These are phyloP conservation scores for Contarinia nasturtii DNA, from an alignment of 1,140 invertebrate genomes.

Conservation along the genomic window DNA sequence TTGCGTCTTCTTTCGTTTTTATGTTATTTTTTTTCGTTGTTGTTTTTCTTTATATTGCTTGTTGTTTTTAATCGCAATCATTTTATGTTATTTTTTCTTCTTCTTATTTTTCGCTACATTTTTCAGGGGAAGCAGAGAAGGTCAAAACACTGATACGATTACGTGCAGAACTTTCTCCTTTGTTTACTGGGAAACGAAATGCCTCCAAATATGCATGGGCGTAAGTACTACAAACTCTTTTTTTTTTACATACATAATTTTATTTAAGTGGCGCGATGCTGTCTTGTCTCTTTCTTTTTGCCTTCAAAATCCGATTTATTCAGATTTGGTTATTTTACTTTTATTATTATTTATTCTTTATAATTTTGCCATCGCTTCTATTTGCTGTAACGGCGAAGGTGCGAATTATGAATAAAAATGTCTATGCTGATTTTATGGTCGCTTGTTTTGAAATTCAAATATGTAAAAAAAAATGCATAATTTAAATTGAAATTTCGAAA, in stretches of 20 bases:
- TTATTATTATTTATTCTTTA: background rate
- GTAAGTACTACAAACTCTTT: slow-evolving; percentile 14
- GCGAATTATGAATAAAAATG: background rate
- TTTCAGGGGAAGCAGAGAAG: slow-evolving; percentile 25
- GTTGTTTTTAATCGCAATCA: too few species aligned
- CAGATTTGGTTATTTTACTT: background rate
- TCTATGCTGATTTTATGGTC: background rate
- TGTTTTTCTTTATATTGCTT: too few species aligned
- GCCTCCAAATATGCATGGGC: slow-evolving; percentile 26
- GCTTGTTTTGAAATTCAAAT: too few species aligned
- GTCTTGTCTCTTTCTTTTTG: too few species aligned
- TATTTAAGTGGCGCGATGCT: background rate
- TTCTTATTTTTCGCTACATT: background rate
- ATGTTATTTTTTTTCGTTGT: too few species aligned
- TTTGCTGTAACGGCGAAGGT: background rate
- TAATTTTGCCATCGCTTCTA: background rate
- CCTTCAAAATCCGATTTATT: too few species aligned
- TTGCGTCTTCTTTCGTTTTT: too few species aligned
- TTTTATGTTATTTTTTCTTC: too few species aligned
- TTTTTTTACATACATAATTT: background rate
- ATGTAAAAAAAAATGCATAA: background rate
- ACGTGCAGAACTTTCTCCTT: slow-evolving; percentile 21
- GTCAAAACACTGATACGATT: slow-evolving; percentile 24
- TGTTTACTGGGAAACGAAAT: slow-evolving; percentile 24
- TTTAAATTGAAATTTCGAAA: background rate